Base-by-base conservation (phyloP, 2,797 vertebrate species). In the Tapera naevia region DNA sequence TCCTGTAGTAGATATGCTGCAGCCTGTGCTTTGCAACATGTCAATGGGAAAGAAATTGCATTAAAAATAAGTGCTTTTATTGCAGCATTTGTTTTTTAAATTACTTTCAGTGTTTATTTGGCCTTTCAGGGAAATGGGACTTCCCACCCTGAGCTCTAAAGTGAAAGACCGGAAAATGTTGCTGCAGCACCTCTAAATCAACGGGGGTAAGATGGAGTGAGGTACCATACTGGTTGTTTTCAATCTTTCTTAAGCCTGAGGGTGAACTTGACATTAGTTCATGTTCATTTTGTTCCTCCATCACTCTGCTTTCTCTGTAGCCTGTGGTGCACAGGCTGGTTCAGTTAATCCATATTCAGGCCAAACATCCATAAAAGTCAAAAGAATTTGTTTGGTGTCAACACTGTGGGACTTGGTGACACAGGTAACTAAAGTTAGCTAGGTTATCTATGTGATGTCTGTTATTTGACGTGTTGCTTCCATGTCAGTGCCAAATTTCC, bases 41-140 rank as follows among this genome's bases (percentile, higher is more conserved):
- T 51, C 71, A 67, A 10, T 88, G 89, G 51, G 78, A 91, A 91
- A 69, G 51, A 91, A 94, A 94, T 88, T 93, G 33, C 37, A 72
- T 91, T 91, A 85, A 45, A n/a, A 93, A 72, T 92, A 91, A 94
- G 61, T 79, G 58, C 6, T 11, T 94, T 86, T 89, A 82, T 96
- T 95, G 73, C 64, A 88, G 48, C 18, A 22, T 48, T 88, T 85
- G 28, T 69, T 92, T 94, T 64, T 73, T 43, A 73, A 94, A 76
- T 88, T 80, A 89, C 41, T 54, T 90, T 88, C 80, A 51, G 27
- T 51, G 85, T 96, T 96, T 95, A 45, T 93, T 97, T 95, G 85
- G 66, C 84, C 79, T 95, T 96, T 74, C 32, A 79, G 43, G 50
- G 78, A 92, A 50, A 7, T 93, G 71, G 54, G 58, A 82, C 94